These are phyloP conservation scores for Ctenochaetus hawaiiensis DNA, from an alignment of 2,797 vertebrate species.

Conservation along the genomic window DNA sequence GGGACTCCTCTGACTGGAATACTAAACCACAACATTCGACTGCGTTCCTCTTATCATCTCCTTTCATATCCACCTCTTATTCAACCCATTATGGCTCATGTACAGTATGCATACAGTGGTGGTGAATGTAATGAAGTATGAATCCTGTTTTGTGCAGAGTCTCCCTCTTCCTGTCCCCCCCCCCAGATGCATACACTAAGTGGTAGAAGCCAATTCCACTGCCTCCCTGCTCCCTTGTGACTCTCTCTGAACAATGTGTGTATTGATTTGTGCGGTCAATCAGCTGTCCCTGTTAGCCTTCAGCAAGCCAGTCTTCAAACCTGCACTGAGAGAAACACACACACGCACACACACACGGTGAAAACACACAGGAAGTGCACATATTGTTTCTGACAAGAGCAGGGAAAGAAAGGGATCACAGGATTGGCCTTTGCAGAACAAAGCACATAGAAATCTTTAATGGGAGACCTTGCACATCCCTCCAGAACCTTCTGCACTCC, in stretches of 20 bases:
- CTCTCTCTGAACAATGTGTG: slow-evolving; percentile 55
- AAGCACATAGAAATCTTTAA: slow-evolving; percentile 47
- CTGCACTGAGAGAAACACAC: slow-evolving; percentile 21
- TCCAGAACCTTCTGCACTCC: slow-evolving; percentile 25
- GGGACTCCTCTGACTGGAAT: slow-evolving; percentile 46
- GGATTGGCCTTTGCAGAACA: slow-evolving; percentile 21
- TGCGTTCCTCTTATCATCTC: slow-evolving; percentile 5
- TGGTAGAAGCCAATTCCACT: slow-evolving; percentile 27
- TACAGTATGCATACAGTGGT: too few species aligned
- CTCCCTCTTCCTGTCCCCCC: slow-evolving; percentile 5
- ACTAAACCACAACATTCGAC: slow-evolving; percentile 45
- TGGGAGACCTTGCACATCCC: slow-evolving; percentile 43
- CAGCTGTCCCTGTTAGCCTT: slow-evolving; percentile 57
- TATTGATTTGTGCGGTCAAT: slow-evolving; percentile 68
- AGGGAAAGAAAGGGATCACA: slow-evolving; percentile 29
- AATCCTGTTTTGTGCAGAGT: background rate
- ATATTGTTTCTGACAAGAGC: slow-evolving; percentile 23
- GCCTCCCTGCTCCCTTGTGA: slow-evolving; percentile 59
- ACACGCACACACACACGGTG: background rate
- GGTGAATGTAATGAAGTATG: too few species aligned
- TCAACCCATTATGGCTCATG: background rate
- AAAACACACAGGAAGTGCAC: slow-evolving; percentile 5
- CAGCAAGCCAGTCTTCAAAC: slow-evolving; percentile 41
- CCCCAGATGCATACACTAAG: slow-evolving; percentile 20
- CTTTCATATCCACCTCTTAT: slow-evolving; percentile 10